phyloP scores from a whole-genome alignment of 2,113 vertebrate genomes.

The Marcusenius ussheri region DNA sequence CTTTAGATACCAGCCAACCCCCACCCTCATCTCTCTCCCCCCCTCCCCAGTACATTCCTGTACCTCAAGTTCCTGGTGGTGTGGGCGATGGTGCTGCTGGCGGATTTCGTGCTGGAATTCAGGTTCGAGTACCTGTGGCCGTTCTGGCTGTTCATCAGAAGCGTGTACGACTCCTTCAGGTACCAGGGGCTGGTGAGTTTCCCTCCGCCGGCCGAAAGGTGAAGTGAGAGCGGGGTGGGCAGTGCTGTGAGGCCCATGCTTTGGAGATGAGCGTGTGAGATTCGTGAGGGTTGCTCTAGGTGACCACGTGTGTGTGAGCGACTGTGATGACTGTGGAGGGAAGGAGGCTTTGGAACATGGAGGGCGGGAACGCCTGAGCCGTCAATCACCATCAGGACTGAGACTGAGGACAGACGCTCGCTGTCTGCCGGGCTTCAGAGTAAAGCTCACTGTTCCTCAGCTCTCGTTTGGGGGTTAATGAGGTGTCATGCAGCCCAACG shows the following conservation, averaged over 20 bases:
- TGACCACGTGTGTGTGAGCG: background rate
- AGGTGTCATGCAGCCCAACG: background rate
- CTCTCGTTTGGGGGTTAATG: background rate
- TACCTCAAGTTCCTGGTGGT: conserved; percentile 98
- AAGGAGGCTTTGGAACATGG: background rate
- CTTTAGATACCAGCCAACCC: background rate
- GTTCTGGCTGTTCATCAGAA: conserved; percentile 98
- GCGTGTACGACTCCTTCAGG: conserved; percentile 97
- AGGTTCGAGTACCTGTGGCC: conserved; percentile 98
- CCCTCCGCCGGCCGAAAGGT: background rate
- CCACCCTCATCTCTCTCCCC: background rate
- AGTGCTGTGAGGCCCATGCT: background rate
- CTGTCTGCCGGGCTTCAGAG: background rate
- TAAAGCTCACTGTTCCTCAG: background rate
- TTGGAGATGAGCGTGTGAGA: background rate
- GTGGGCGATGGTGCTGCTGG: conserved; percentile 91
- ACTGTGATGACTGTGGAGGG: background rate
- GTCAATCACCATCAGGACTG: background rate
- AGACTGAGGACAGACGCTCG: background rate
- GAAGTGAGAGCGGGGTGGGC: background rate
- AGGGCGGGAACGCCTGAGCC: background rate
- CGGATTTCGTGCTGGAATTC: conserved; percentile 97
- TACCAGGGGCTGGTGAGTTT: conserved; percentile 95
- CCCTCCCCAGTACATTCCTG: conserved; percentile 77
- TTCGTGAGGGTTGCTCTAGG: no score